These are phyloP conservation scores for Prunella himalayana DNA, from an alignment of 2,113 vertebrate genomes.

Conservation along the genomic window DNA sequence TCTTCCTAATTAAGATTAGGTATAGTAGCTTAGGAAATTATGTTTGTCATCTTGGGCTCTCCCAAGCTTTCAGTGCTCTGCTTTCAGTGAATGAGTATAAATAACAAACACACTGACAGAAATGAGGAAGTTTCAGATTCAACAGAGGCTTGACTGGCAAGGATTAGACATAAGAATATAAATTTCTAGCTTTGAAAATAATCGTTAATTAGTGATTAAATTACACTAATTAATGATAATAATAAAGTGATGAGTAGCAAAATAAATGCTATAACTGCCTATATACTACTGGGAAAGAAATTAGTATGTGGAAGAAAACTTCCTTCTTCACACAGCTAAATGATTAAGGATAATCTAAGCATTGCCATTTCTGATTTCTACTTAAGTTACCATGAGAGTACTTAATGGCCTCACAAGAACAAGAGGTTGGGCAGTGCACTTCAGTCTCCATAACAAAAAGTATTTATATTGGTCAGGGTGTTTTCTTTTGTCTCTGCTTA, in stretches of 20 bases:
- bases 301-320: neutral
- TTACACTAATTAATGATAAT: neutral
- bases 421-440: neutral
- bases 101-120: neutral
- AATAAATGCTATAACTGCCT: neutral
- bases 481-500: neutral
- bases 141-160: neutral
- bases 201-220: neutral
- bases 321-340: neutral
- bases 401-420: neutral
- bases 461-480: neutral
- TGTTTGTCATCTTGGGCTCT: neutral
- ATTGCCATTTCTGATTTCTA: neutral
- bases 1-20: slow-evolving; percentile 17
- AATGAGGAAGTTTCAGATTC: slow-evolving; percentile 12
- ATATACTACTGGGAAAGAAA: neutral
- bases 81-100: slow-evolving; percentile 2
- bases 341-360: neutral
- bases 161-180: neutral
- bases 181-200: neutral
- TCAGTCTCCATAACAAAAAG: neutral
- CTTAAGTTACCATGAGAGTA: neutral
- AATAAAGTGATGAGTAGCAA: neutral
- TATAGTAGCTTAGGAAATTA: neutral
- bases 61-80: neutral